Conservation (phyloP, 2,113 vertebrate species). For the Erythrolamprus reginae region DNA sequence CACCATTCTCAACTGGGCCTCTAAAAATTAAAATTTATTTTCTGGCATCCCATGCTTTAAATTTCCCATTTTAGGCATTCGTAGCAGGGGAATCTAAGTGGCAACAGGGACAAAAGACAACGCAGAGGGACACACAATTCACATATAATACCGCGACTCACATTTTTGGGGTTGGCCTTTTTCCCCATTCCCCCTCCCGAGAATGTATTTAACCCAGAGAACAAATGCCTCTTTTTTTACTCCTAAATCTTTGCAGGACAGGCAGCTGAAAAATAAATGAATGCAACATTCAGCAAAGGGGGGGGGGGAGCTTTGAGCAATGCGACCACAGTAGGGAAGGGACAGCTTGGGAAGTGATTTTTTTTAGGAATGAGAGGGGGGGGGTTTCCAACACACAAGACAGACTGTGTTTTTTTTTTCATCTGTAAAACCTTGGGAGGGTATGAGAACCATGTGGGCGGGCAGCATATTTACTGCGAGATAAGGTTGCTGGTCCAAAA, state of each 20-base stretch:
- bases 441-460: conserved; percentile 19
- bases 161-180: neutral
- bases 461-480: neutral
- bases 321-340: neutral
- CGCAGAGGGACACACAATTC: too few species aligned
- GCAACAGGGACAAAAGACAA: too few species aligned
- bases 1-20: neutral
- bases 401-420: neutral
- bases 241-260: neutral
- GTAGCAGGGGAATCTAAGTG: neutral
- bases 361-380: neutral
- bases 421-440: neutral
- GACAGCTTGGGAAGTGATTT: neutral
- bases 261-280: neutral
- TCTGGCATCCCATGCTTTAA: neutral
- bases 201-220: neutral
- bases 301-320: neutral
- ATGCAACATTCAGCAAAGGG: neutral
- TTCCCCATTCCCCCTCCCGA: accelerated
- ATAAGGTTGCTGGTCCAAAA: neutral
- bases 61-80: neutral
- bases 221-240: neutral
- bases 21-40: neutral
- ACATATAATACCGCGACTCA: too few species aligned
- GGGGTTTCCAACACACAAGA: neutral